These are phyloP conservation scores for Argyresthia goedartella DNA, from an alignment of 2,888 invertebrate genomes.

Conservation along the genomic window DNA sequence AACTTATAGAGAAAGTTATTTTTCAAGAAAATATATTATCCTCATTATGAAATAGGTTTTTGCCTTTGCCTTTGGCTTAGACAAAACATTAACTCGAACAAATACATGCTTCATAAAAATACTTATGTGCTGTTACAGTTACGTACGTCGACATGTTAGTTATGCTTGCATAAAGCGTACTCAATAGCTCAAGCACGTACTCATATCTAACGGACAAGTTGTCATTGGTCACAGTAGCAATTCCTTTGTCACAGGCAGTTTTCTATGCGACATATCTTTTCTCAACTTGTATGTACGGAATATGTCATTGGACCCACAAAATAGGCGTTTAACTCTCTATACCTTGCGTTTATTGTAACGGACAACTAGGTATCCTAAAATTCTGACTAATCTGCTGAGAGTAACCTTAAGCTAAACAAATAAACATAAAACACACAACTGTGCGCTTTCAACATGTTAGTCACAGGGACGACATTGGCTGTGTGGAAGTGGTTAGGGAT, in stretches of 20 bases:
- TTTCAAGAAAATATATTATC: background rate
- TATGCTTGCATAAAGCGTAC: constrained; percentile 22
- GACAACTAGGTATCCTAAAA: too few relatives aligned
- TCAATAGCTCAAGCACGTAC: constrained; percentile 38
- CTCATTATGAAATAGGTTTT: background rate
- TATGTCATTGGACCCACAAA: too few relatives aligned
- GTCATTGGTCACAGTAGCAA: constrained; percentile 44
- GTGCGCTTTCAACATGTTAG: constrained; percentile 44
- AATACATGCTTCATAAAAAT: background rate
- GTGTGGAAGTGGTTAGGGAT: constrained; percentile 41
- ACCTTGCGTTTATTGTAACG: too few relatives aligned
- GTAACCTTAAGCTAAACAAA: too few relatives aligned
- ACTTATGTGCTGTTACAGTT: background rate
- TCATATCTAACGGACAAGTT: constrained; percentile 29
- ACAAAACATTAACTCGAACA: background rate
- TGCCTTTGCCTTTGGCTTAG: too few relatives aligned
- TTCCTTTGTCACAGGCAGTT: background rate
- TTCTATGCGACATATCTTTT: background rate
- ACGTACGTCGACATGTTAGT: background rate
- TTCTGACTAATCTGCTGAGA: too few relatives aligned
- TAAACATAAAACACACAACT: background rate
- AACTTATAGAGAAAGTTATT: constrained; percentile 8
- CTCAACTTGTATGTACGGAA: too few relatives aligned
- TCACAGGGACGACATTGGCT: constrained; percentile 57
- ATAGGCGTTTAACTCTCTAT: too few relatives aligned